A percentile compares a stretch with the other conserved stretches of the same genome.
phyloP scores from a whole-genome alignment of 64 coral and sea anemone genomes.

The Acropora yongei region DNA sequence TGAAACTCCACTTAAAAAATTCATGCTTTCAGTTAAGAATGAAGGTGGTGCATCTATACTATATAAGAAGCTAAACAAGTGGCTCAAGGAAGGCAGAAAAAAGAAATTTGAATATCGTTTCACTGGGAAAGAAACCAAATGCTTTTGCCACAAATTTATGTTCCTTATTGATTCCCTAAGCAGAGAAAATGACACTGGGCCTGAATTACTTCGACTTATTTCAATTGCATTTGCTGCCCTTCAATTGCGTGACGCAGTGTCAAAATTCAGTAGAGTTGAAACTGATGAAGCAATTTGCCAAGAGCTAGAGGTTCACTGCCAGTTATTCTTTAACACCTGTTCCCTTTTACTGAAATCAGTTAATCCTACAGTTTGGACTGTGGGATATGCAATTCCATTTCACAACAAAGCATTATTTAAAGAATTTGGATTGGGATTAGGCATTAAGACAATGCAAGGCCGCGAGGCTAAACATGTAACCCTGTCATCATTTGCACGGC shows the following conservation, averaged over 20 bases:
- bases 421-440: slow-evolving; percentile 31
- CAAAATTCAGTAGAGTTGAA: no score
- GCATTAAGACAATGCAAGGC: slow-evolving; percentile 46
- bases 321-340: slow-evolving; percentile 32
- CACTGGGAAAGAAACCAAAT: background rate
- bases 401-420: slow-evolving; percentile 24
- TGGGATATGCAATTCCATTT: slow-evolving; percentile 64
- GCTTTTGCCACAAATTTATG: no score
- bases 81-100: slow-evolving; percentile 37
- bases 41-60: slow-evolving; percentile 50
- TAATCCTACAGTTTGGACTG: slow-evolving; percentile 67
- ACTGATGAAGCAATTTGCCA: no score
- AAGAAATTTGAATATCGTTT: background rate
- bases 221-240: no score
- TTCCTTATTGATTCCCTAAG: no score
- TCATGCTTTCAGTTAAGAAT: slow-evolving; percentile 23
- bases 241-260: no score
- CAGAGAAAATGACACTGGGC: no score
- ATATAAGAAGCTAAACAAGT: slow-evolving; percentile 55
- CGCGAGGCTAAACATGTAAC: slow-evolving; percentile 39
- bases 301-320: slow-evolving; percentile 19
- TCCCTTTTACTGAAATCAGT: slow-evolving; percentile 43
- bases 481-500: background rate
- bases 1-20: background rate
- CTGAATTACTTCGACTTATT: no score